phyloP scores from a whole-genome alignment of 2,797 vertebrate genomes.

The Okamejei kenojei region DNA sequence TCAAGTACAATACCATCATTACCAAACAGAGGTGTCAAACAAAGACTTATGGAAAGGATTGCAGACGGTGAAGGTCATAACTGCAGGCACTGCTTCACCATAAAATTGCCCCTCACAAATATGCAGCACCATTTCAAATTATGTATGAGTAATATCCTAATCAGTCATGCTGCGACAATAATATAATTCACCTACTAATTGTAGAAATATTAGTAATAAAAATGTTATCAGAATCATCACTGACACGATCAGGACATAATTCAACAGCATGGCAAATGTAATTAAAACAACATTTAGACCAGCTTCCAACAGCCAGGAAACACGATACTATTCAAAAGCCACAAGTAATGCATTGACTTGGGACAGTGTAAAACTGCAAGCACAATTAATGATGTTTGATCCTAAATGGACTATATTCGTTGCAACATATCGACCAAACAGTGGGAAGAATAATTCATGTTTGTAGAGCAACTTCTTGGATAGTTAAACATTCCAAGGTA shows the following conservation, averaged over 20 bases:
- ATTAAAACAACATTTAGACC: not conserved
- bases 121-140: not conserved
- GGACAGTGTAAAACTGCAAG: not conserved
- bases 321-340: not conserved
- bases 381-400: not conserved
- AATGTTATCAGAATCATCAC: not conserved
- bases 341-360: not conserved
- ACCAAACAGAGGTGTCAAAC: not conserved
- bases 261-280: not conserved
- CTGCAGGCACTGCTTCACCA: not conserved
- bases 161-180: not conserved
- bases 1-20: slow-evolving; percentile 17
- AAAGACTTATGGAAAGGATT: not conserved
- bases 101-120: no score
- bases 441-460: no score
- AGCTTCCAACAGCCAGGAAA: not conserved
- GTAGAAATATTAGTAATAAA: not conserved
- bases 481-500: no score
- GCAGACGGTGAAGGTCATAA: not conserved
- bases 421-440: not conserved
- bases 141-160: not conserved
- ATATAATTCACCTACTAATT: not conserved
- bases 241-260: not conserved
- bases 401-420: not conserved
- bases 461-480: no score